These are phyloP conservation scores for Dysdera silvatica DNA, from an alignment of 1,140 invertebrate species.

Conservation along the genomic window DNA sequence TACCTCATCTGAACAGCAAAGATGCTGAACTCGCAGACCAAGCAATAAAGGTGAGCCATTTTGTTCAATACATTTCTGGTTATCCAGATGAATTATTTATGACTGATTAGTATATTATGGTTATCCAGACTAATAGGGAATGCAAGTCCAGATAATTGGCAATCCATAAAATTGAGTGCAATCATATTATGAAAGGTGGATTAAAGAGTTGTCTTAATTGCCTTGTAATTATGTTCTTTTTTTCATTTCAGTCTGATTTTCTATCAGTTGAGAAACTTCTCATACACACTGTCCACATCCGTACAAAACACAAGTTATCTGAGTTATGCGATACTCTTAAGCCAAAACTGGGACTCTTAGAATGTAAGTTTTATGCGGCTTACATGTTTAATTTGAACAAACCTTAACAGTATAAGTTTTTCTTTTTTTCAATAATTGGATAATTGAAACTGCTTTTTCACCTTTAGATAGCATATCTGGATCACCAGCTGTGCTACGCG, in stretches of 20 bases:
- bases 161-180: no score
- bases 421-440: slow-evolving; percentile 1
- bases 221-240: slow-evolving; percentile 2
- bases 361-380: slow-evolving; percentile 50
- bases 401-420: background rate
- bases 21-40: slow-evolving; percentile 46
- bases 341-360: slow-evolving; percentile 57
- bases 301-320: slow-evolving; percentile 68
- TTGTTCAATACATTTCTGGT: background rate
- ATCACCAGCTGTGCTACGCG: slow-evolving; percentile 80
- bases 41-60: slow-evolving; percentile 41
- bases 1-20: slow-evolving; percentile 69
- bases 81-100: background rate
- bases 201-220: background rate
- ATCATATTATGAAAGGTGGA: no score
- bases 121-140: no score
- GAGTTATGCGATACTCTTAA: slow-evolving; percentile 76
- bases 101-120: background rate
- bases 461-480: slow-evolving; percentile 58
- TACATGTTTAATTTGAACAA: background rate
- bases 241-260: slow-evolving; percentile 58
- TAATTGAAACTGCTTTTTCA: background rate
- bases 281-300: slow-evolving; percentile 94
- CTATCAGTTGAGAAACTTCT: slow-evolving; percentile 88
- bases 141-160: no score